Conservation (phyloP, 2,888 invertebrate genomes). For the Calameuta pallipes region DNA sequence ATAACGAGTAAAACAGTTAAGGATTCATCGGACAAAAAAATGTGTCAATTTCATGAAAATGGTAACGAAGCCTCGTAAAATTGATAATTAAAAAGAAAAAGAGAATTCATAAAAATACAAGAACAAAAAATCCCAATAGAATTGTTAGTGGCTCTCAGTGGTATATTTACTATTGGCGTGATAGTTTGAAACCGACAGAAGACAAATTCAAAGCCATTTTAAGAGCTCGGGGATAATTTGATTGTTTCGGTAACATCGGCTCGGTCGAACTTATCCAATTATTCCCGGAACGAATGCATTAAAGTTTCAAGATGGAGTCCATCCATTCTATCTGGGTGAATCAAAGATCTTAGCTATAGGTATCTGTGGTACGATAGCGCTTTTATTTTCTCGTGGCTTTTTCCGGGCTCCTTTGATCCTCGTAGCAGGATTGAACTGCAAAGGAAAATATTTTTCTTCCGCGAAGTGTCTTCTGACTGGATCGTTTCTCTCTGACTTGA, state of each 20-base stretch:
- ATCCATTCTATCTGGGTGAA: neutral
- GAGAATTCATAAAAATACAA: neutral
- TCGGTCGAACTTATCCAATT: neutral
- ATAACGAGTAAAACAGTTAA: neutral
- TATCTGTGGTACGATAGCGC: neutral
- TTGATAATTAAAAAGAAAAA: neutral
- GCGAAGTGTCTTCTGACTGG: neutral
- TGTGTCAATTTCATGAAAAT: neutral
- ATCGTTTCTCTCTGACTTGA: neutral
- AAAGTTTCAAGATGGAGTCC: neutral
- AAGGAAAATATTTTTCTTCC: constrained; percentile 32
- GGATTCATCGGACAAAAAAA: neutral
- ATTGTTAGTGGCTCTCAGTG: neutral
- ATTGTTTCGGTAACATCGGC: neutral
- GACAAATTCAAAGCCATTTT: neutral
- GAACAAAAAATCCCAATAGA: neutral
- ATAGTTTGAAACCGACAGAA: neutral
- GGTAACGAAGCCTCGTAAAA: neutral
- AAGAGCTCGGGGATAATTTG: neutral
- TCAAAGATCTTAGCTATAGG: constrained; percentile 15
- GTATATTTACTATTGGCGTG: neutral
- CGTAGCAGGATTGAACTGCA: constrained; percentile 18
- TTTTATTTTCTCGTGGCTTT: constrained; percentile 13
- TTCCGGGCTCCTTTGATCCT: constrained; percentile 29
- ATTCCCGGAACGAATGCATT: neutral